phyloP scores from a whole-genome alignment of 1,140 invertebrate genomes.

The Pseudomyrmex gracilis region DNA sequence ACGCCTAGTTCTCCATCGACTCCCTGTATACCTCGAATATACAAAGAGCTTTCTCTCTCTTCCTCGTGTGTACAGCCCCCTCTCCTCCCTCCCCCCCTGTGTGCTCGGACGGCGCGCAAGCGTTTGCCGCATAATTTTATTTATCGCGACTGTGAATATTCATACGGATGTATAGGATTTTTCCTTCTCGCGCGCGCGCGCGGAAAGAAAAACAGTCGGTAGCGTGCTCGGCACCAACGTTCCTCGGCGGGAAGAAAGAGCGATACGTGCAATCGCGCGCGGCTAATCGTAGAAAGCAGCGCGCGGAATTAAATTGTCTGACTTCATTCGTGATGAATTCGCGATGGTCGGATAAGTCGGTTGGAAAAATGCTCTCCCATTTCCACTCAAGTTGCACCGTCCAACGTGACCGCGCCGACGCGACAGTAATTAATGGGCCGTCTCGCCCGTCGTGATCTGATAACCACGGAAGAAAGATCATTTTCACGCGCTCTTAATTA shows the following conservation, averaged over 20 bases:
- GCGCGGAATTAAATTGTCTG: slow-evolving; percentile 68
- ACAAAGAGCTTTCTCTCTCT: neutral
- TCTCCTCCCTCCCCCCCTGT: no score
- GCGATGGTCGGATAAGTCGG: slow-evolving; percentile 42
- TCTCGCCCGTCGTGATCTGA: slow-evolving; percentile 41
- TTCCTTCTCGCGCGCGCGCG: slow-evolving; percentile 20
- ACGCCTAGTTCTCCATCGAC: neutral
- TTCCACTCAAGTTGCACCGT: slow-evolving; percentile 20
- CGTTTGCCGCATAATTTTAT: slow-evolving; percentile 63
- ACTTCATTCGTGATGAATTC: slow-evolving; percentile 56
- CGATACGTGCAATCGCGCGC: slow-evolving; percentile 7
- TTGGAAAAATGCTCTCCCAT: slow-evolving; percentile 48
- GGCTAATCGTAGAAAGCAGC: slow-evolving; percentile 51
- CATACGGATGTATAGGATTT: slow-evolving; percentile 68
- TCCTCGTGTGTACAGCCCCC: no score
- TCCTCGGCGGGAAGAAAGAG: neutral
- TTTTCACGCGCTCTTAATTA: slow-evolving; percentile 49
- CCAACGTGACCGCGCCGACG: neutral
- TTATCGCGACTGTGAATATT: slow-evolving; percentile 72
- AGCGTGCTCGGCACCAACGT: neutral
- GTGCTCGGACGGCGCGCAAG: neutral
- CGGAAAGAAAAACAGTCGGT: slow-evolving; percentile 21
- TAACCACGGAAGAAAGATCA: slow-evolving; percentile 48
- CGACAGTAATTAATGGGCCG: slow-evolving; percentile 54
- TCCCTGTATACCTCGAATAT: slow-evolving; percentile 11